Evolutionary conservation across 2,797 vertebrate species (phyloP).

Genomic region (Myiothlypis chrysogaster): DNA sequence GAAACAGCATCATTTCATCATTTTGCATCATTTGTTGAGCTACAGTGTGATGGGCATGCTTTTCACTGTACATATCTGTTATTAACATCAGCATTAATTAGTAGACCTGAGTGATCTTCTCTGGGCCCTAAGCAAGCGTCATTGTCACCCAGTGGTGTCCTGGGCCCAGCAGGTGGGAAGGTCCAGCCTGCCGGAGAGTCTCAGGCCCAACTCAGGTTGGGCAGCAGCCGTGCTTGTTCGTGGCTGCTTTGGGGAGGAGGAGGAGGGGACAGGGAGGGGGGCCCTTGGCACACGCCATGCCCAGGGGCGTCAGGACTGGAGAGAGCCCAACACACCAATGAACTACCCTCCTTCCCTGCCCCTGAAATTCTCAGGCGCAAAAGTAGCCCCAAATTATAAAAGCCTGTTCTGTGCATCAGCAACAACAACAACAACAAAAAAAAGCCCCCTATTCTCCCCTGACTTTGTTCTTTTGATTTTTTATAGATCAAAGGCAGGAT

Average conservation of each 20-base stretch:
- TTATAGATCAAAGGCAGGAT: constrained; percentile 88
- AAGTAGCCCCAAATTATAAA: constrained; percentile 67
- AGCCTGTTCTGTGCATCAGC: constrained; percentile 69
- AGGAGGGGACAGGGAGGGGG: background rate
- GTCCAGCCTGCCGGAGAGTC: background rate
- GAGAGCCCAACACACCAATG: background rate
- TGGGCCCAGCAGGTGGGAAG: background rate
- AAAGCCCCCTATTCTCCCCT: constrained; percentile 71
- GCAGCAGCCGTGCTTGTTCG: background rate
- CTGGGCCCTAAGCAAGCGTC: background rate
- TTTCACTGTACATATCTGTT: background rate
- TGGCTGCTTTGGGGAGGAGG: background rate
- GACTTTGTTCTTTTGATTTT: constrained; percentile 88
- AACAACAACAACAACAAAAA: constrained; percentile 23
- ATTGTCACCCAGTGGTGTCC: background rate
- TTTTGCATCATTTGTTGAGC: background rate
- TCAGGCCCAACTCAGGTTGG: background rate
- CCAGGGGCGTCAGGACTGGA: background rate
- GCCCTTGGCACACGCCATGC: constrained; percentile 41
- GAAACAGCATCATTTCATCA: background rate
- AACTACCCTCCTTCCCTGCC: background rate
- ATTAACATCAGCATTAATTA: background rate
- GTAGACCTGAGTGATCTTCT: background rate
- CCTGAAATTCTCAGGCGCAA: constrained; percentile 40
- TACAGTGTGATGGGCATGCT: background rate